Conservation (phyloP, 2,113 vertebrate genomes). For the Micronycteris hirsuta region DNA sequence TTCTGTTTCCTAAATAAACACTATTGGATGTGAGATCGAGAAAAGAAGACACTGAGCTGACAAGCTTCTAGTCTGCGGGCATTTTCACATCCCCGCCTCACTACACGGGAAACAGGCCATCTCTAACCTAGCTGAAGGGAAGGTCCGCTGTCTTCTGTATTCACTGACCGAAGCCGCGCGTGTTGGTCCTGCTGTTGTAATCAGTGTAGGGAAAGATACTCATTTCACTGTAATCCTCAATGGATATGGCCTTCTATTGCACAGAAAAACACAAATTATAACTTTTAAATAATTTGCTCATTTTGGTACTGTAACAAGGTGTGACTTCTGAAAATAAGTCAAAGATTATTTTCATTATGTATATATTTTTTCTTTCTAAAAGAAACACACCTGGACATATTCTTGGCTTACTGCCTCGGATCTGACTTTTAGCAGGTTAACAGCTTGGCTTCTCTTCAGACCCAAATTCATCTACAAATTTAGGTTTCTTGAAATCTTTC, state of each 20-base stretch:
- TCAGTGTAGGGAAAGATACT: background rate
- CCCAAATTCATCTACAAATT: slow-evolving; percentile 11
- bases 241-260: slow-evolving; percentile 14
- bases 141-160: background rate
- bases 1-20: slow-evolving; percentile 40
- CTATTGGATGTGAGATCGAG: background rate
- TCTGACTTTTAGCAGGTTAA: slow-evolving; percentile 42
- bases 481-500: slow-evolving; percentile 33
- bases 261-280: slow-evolving; percentile 2
- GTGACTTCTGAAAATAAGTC: background rate
- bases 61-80: background rate
- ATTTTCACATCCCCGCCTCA: background rate
- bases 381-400: background rate
- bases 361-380: slow-evolving; percentile 27
- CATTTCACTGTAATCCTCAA: background rate
- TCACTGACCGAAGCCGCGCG: background rate
- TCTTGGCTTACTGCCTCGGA: slow-evolving; percentile 19
- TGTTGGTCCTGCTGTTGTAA: background rate
- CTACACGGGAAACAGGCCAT: background rate
- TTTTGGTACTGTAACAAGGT: background rate
- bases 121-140: background rate
- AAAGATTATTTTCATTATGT: slow-evolving; percentile 30
- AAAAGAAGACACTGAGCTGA: background rate
- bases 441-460: slow-evolving; percentile 37
- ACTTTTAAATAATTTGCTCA: slow-evolving; percentile 62